A percentile compares a stretch with the other conserved stretches of the same genome.
Conservation (phyloP, 2,797 vertebrate species). For the Gymnothorax javanicus region DNA sequence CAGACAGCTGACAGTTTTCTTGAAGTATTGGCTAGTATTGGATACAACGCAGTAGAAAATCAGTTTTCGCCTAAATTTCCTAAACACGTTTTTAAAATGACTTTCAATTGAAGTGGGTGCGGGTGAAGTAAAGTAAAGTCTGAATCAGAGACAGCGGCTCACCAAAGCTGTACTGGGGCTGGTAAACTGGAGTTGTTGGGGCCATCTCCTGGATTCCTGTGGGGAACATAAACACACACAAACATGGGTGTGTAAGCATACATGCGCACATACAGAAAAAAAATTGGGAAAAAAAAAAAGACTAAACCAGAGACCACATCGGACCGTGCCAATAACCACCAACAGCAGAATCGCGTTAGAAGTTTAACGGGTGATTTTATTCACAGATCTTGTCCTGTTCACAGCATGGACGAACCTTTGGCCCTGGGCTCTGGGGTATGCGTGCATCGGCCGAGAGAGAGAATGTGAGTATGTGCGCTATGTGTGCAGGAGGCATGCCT, state of each 20-base stretch:
- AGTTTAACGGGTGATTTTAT: not conserved
- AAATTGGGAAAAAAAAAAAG: not conserved
- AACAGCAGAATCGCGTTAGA: not conserved
- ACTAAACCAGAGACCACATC: not conserved
- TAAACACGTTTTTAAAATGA: not conserved
- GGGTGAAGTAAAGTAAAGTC: not conserved
- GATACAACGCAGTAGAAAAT: not conserved
- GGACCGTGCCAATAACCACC: not conserved
- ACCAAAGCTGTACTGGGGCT: conserved; percentile 78
- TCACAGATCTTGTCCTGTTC: conserved; percentile 24
- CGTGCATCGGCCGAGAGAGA: conserved; percentile 38
- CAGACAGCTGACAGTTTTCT: not conserved
- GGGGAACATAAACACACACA: not conserved
- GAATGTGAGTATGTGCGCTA: conserved; percentile 52
- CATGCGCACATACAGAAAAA: not conserved
- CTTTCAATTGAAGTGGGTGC: not conserved
- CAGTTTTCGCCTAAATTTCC: not conserved
- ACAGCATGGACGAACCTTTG: conserved; percentile 34
- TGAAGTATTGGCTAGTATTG: not conserved
- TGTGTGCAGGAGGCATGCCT: conserved; percentile 53
- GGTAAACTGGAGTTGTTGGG: conserved; percentile 70
- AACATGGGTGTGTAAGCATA: not conserved
- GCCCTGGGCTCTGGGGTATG: conserved; percentile 36
- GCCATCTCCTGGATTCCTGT: conserved; percentile 60
- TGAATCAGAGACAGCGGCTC: conserved; percentile 37